These are phyloP conservation scores for Hypocryptadius cinnamomeus DNA, from an alignment of 2,113 vertebrate genomes.

Conservation along the genomic window DNA sequence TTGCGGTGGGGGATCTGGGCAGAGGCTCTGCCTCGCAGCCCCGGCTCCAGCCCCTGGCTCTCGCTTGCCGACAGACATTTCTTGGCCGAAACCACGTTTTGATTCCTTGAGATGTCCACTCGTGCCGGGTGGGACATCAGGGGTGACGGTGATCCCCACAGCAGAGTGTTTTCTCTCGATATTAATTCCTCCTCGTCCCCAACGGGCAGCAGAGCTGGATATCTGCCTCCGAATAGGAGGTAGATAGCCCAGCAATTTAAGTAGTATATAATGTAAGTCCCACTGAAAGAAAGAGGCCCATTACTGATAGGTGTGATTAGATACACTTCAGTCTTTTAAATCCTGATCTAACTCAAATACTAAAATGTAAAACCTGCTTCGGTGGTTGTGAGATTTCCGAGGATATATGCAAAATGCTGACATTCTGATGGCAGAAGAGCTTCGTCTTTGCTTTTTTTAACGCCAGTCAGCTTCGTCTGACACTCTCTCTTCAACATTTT, in stretches of 20 bases:
- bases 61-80: background rate
- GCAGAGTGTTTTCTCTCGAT: background rate
- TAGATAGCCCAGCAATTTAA: background rate
- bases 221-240: background rate
- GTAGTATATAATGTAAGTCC: background rate
- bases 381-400: background rate
- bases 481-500: background rate
- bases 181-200: background rate
- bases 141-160: background rate
- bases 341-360: slow-evolving; percentile 27
- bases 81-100: background rate
- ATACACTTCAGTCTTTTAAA: slow-evolving; percentile 36
- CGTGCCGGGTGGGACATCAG: background rate
- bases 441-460: background rate
- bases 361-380: background rate
- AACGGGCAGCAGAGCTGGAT: background rate
- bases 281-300: slow-evolving; percentile 10
- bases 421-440: background rate
- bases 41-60: background rate
- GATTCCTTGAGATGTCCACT: background rate
- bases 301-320: slow-evolving; percentile 45
- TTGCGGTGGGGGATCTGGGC: slow-evolving; percentile 68
- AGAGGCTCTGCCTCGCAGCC: slow-evolving; percentile 33
- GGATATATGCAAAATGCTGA: background rate
- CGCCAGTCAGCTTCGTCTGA: background rate